Evolutionary conservation across 2,888 invertebrate genomes (phyloP), one percentile per base, ranked within the genome.

Genomic region (Stenurella melanura): DNA sequence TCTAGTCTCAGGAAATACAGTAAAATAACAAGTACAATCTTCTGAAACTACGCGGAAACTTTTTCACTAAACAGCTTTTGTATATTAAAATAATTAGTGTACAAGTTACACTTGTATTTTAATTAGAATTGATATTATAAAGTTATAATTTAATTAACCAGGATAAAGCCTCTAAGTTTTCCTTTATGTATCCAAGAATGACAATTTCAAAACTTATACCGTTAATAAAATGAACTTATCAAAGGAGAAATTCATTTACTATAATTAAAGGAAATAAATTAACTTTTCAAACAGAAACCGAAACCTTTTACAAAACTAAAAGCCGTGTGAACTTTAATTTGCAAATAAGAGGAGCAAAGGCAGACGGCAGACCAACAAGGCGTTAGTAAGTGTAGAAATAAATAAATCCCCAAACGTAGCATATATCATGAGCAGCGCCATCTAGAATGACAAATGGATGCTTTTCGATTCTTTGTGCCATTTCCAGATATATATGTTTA

Each of bases 401-500:
- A 81, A 80, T 81, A 80, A 81, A 81, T 81, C 69, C 69, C 56
- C 73, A 67, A 77, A 75, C 70, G 72, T 76, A 76, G 69, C 79
- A 80, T 82, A 79, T 82, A 82, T 82, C 81, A 80, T 79, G 77
- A 78, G 77, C 78, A 76, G 78, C 75, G 75, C 77, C 75, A 74
- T 78, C 76, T 74, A 77, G 77, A 77, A 82, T 82, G 80, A 82
- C 80, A 82, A 82, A 82, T 82, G 81, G 80, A 80, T 76, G 80
- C 78, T 81, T 78, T 81, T 81, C 81, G 81, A 80, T 80, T 78
- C 80, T 74, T 79, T 71, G 76, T 80, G 81, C 75, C 81, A 78
- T 81, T 74, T 60, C 75, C 81, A 80, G 78, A 80, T 81, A 79
- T 77, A 81, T 80, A 76, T 78, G 77, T 80, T 80, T 78, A 78